Evolutionary conservation across 2,113 vertebrate species (phyloP), one percentile per base, ranked within the genome.

Genomic region (Damaliscus lunatus): DNA sequence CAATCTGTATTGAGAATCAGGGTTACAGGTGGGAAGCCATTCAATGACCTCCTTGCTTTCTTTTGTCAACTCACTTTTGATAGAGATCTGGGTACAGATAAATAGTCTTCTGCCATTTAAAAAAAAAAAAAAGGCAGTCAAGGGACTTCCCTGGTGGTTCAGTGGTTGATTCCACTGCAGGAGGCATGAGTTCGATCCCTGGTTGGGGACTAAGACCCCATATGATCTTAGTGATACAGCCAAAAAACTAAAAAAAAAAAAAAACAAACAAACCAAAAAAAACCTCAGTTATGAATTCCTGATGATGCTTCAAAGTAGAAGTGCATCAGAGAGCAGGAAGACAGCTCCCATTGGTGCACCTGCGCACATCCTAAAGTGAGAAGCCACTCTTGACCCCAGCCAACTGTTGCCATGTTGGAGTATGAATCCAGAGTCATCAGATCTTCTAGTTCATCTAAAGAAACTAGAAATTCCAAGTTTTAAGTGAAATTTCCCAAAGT

Each of bases 321-420:
- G 31, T 21, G 1, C 15, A 0, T 5, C 8, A 5, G 43, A 7
- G 14, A 87, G 14, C 8, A 3, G 2, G 1, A 52, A 6, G 9
- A 33, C 0, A 8, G 36, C 25, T 10, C n/a, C 8, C 23, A 19
- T 2, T 2, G n/a, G 14, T 57, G 9, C 3, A 8, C 16, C 8
- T 9, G 5, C 6, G 14, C 0, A 1, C 40, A 9, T 9, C 57
- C n/a, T 67, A 19, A 14, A 48, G 3, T 5, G 3, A 33, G 13
- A 67, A 40, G 17, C 21, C 57, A 17, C 15, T 5, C 4, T 0
- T 33, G 19, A 31, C 52, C 43, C 46, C 6, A 27, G 17, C 27
- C 74, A 59, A 0, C 7, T 43, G 6, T n/a, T 7, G 27, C 17
- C 31, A 40, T 14, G 6, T 83, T 55, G 7, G 27, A 40, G 36